These are phyloP conservation scores for Sebastes minor DNA, from an alignment of 2,797 vertebrate genomes.

Conservation along the genomic window DNA sequence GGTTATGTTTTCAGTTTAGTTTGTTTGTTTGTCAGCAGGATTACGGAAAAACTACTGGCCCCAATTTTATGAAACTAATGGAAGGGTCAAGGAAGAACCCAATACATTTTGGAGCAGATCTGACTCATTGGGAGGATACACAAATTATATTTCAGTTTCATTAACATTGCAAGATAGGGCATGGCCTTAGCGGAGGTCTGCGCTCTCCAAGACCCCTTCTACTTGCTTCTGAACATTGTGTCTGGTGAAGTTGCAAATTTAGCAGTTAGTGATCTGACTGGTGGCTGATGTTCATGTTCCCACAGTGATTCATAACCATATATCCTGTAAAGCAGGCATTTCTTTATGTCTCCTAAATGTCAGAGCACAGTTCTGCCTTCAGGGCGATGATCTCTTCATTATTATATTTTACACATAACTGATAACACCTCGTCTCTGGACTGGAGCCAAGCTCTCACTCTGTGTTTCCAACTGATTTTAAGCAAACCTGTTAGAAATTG, in stretches of 20 bases:
- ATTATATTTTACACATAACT: neutral
- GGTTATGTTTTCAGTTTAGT: neutral
- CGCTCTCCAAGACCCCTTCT: neutral
- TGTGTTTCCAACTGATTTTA: neutral
- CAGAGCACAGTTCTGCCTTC: neutral
- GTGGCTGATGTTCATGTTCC: neutral
- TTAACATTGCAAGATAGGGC: neutral
- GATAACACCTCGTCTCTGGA: neutral
- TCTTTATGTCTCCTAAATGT: neutral
- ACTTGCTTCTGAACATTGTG: neutral
- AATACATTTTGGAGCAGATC: too few relatives aligned
- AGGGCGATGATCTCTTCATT: neutral
- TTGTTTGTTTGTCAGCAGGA: neutral
- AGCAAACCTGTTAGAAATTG: neutral
- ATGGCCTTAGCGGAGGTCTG: neutral
- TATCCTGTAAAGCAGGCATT: neutral
- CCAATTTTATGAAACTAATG: neutral
- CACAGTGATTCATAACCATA: neutral
- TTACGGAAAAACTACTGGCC: neutral
- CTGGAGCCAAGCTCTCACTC: neutral
- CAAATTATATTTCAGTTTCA: neutral
- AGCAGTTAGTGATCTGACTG: neutral
- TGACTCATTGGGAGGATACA: neutral
- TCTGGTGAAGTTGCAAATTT: neutral
- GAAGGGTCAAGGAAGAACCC: neutral